Evolutionary conservation across 23 tunicate genomes (phyloP).

Genomic region (Oikopleura vanhoeffeni): DNA sequence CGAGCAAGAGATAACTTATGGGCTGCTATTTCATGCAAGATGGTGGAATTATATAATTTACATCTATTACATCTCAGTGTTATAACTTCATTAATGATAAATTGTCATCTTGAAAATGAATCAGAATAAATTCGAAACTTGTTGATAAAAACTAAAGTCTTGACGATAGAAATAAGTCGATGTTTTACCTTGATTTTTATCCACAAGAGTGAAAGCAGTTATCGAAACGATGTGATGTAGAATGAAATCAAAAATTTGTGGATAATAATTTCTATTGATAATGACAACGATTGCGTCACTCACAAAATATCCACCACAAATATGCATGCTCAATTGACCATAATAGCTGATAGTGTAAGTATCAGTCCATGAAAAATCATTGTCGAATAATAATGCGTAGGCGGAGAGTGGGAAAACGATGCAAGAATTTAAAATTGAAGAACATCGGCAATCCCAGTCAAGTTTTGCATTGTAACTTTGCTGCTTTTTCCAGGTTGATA

Average conservation of each 20-base stretch:
- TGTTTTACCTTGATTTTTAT: not conserved
- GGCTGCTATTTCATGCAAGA: no score
- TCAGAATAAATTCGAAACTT: no score
- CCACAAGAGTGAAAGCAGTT: not conserved
- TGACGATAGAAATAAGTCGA: no score
- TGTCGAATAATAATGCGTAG: not conserved
- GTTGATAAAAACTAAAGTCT: no score
- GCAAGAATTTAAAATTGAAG: not conserved
- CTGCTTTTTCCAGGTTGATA: not conserved
- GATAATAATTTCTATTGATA: conserved; percentile 8
- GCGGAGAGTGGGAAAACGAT: not conserved
- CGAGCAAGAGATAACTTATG: no score
- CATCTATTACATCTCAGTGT: no score
- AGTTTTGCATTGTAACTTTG: not conserved
- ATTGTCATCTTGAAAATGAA: no score
- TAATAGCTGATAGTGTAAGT: not conserved
- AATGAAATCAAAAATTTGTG: not conserved
- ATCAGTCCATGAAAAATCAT: not conserved
- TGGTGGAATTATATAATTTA: no score
- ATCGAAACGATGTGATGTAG: not conserved
- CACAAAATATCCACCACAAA: not conserved
- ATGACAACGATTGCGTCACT: not conserved
- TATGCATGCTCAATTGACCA: not conserved
- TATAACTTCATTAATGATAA: no score
- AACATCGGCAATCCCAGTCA: conserved; percentile 4